Evolutionary conservation across 1,140 invertebrate genomes (phyloP), one percentile per base, ranked within the genome.

Genomic region (Globodera ellingtonae): DNA sequence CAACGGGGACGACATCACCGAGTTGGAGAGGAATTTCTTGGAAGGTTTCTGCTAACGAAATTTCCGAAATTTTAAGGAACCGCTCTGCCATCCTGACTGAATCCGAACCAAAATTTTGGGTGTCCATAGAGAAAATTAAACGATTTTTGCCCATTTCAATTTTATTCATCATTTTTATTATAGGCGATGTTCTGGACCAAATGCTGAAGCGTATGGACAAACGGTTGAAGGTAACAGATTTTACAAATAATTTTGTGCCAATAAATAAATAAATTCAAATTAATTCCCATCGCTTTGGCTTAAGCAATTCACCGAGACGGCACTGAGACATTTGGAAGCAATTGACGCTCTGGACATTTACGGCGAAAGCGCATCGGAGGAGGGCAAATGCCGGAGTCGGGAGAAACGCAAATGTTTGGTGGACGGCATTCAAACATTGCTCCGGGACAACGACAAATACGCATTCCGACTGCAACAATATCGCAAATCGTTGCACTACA

Each of bases 151-250:
- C 15, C 35, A 79, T 47, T 84, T 79, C 48, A 2, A 35, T 35
- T 35, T 3, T 2, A 35, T 35, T 35, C 3, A 35, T 35, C n/a
- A 1, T 35, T 35, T 35, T 35, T 35, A 2, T 35, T 35, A 35
- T 35, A 84, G 83, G 71, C 21, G 79, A 80, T 3, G 83, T 74
- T 59, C 70, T 76, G 18, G 52, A 79, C 15, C 79, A 84, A 81
- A 85, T 85, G 83, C 52, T 84, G 75, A 65, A 35, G 10, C 44
- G 80, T 44, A 71, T 85, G 80, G 84, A 85, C 35, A 81, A 83
- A 59, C 79, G 69, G 46, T 62, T 84, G 21, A 18, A 77, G 46
- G 75, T 35, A 35, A 35, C 35, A 35, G 35, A 35, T 3, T 35
- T 35, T 35, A 35, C 1, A 35, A 35, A 35, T 35, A 35, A 35